Evolutionary conservation across 2,888 invertebrate genomes (phyloP).

Genomic region (Ditula angustiorana): DNA sequence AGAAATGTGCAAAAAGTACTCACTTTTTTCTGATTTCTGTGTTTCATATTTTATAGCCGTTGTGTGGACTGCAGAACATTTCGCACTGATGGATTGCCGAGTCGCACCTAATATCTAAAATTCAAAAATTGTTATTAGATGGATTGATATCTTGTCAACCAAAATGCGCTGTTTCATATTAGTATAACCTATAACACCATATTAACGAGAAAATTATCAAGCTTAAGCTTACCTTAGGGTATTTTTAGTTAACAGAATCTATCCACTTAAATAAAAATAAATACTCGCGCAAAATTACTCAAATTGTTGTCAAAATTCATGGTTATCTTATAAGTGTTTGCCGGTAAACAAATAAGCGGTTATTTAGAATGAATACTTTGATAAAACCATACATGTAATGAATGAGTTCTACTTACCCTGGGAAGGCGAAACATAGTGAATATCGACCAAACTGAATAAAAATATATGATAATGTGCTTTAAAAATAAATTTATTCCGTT

Average conservation of each 20-base stretch:
- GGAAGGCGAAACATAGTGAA: constrained; percentile 40
- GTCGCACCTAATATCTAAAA: constrained; percentile 52
- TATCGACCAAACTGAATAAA: background rate
- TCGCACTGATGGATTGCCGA: constrained; percentile 48
- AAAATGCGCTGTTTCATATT: background rate
- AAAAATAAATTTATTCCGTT: background rate
- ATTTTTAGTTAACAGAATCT: background rate
- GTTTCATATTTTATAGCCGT: constrained; percentile 52
- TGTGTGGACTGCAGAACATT: constrained; percentile 48
- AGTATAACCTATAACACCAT: constrained; percentile 5
- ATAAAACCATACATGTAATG: background rate
- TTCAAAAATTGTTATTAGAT: background rate
- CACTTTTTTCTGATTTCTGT: constrained; percentile 76
- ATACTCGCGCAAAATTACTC: background rate
- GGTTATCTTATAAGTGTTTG: background rate
- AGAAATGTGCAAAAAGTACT: too few relatives aligned
- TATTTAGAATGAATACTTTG: background rate
- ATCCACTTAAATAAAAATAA: background rate
- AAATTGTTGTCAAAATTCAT: background rate
- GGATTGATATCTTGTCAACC: background rate
- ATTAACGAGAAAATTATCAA: background rate
- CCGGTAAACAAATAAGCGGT: constrained; percentile 8
- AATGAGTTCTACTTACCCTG: constrained; percentile 36
- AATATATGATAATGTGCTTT: background rate
- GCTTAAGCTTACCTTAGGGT: constrained; percentile 19